Evolutionary conservation across 2,888 invertebrate genomes (phyloP).

Genomic region (Invenusta paracnida): DNA sequence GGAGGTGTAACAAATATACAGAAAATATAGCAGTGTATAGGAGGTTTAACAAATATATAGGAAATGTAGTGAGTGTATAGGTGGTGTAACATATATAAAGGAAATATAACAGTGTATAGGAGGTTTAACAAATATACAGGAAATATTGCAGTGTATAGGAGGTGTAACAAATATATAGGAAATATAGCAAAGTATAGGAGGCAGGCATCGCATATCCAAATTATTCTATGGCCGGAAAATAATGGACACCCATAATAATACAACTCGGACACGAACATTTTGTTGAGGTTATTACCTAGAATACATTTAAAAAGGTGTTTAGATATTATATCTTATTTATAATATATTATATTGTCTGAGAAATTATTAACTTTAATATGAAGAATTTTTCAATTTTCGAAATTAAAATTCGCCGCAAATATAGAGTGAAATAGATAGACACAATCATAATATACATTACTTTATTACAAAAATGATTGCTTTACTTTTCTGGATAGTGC

Average conservation of each 20-base stretch:
- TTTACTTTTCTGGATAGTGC: conserved; percentile 17
- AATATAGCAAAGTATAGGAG: too few species aligned
- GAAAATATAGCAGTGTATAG: too few species aligned
- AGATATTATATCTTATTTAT: conserved; percentile 25
- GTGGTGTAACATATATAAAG: too few species aligned
- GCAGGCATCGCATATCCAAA: background rate
- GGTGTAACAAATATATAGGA: too few species aligned
- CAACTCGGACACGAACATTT: too few species aligned
- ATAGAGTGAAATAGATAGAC: conserved; percentile 5
- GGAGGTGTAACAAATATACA: too few species aligned
- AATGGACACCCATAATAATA: background rate
- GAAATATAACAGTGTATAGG: too few species aligned
- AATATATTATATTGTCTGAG: conserved; percentile 15
- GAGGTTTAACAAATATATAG: too few species aligned
- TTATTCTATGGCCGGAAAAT: background rate
- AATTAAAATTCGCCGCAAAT: conserved; percentile 10
- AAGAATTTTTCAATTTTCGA: conserved; percentile 8
- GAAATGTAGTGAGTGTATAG: too few species aligned
- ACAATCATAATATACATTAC: background rate
- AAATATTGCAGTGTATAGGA: too few species aligned
- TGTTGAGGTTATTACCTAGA: conserved; percentile 4
- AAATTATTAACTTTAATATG: conserved; percentile 1
- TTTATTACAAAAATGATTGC: background rate
- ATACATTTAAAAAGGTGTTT: background rate
- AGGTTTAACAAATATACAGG: too few species aligned